Base-by-base conservation (phyloP, 2,113 vertebrate genomes). In the Myocastor coypus region DNA sequence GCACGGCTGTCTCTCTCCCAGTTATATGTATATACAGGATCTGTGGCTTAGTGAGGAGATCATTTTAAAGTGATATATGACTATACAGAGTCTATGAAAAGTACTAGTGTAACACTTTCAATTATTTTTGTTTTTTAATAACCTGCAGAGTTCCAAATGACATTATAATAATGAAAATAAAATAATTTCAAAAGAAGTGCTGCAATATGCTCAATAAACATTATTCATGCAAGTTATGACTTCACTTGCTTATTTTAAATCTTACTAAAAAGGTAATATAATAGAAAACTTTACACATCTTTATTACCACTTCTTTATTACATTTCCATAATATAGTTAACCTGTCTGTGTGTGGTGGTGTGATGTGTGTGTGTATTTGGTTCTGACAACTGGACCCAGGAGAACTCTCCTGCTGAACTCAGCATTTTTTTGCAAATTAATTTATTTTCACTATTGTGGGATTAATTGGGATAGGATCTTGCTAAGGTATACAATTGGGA, bases 81-180 rank as follows among this genome's bases (percentile, higher is more conserved):
- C 10, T n/a, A 85, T 84, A 32, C 61, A 68, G 13, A 69, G 34
- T 69, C 34, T n/a, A 2, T 20, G 34, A 69, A 50, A 80, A 77
- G 42, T 10, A 1, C 26, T 59, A 20, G 37, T 68, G 8, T 34
- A 75, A 83, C 19, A 81, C 71, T 83, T 85, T 89, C 0, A 71
- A 86, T 61, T 61, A 46, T 11, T 6, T 66, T 2, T 71, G 92
- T 71, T 95, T 95, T 83, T 75, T 30, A 86, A 61, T 85, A n/a
- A 3, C 17, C 55, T 69, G 40, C 83, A 34, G 1, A 68, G 5
- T 14, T 73, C 13, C 19, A 64, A 42, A 30, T 82, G 66, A 78
- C 32, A 85, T 73, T 83, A 83, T 4, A 86, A 2, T 46, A 78
- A 12, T 46, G 16, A 83, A 81, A 92, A 61, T n/a, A 28, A 80